Conservation (phyloP, 2,797 vertebrate species). For the Jordanella pulchra region DNA sequence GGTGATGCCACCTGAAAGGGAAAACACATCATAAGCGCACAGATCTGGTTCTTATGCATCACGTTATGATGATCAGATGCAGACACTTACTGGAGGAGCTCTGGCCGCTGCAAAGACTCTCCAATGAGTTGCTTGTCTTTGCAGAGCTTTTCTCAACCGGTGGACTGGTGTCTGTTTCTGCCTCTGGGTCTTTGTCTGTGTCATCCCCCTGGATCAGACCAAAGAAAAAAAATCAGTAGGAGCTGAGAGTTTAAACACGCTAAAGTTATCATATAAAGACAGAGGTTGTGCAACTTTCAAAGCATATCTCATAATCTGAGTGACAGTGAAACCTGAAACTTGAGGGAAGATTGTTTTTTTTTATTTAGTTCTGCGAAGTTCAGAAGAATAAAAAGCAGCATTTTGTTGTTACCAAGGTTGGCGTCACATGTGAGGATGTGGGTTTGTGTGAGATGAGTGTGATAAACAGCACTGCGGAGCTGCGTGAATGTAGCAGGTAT, state of each 20-base stretch:
- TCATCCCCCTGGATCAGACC: constrained; percentile 80
- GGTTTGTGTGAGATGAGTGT: constrained; percentile 27
- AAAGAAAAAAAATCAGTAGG: constrained; percentile 2
- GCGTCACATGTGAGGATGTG: constrained; percentile 54
- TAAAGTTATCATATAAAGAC: not conserved
- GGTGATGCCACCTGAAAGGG: constrained; percentile 86
- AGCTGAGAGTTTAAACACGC: not conserved
- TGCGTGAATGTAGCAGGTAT: not conserved
- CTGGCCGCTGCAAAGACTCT: constrained; percentile 89
- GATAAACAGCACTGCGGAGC: constrained; percentile 37
- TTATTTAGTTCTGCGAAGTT: not conserved
- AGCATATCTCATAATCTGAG: constrained; percentile 9
- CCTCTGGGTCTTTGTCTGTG: constrained; percentile 79
- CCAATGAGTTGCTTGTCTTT: constrained; percentile 86
- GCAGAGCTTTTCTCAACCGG: constrained; percentile 77
- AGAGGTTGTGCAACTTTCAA: constrained; percentile 23
- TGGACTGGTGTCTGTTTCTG: constrained; percentile 74
- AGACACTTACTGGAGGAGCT: constrained; percentile 90
- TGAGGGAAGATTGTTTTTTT: constrained; percentile 3
- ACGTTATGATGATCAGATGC: not conserved
- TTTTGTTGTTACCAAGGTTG: not conserved
- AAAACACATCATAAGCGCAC: constrained; percentile 26
- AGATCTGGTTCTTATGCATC: not conserved
- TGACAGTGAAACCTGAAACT: constrained; percentile 10
- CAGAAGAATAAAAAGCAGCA: not conserved